phyloP scores from a whole-genome alignment of 2,888 invertebrate species.

The Sturmia bella region DNA sequence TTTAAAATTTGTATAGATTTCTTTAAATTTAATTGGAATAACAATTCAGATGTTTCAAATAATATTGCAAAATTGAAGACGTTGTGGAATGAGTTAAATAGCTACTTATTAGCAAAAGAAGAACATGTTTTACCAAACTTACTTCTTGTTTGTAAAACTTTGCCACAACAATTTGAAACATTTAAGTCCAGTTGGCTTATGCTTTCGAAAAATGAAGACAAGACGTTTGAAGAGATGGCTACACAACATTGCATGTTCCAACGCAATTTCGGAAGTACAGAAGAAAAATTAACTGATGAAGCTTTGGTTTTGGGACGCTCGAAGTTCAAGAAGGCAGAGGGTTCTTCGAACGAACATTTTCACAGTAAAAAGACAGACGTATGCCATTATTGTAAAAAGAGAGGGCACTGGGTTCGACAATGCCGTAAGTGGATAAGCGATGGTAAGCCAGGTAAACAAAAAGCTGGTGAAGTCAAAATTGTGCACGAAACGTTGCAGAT shows the following conservation, averaged over 20 bases:
- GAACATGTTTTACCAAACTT: too few relatives aligned
- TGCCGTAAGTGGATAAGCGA: background rate
- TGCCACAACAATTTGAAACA: too few relatives aligned
- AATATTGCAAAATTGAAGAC: too few relatives aligned
- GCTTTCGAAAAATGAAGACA: background rate
- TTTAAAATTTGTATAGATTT: constrained; percentile 32
- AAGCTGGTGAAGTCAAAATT: background rate
- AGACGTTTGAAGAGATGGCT: constrained; percentile 16
- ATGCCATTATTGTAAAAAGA: constrained; percentile 1
- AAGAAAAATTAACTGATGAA: background rate
- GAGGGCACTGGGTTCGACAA: background rate
- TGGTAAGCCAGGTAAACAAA: background rate
- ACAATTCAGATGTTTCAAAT: background rate
- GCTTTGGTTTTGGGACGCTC: too few relatives aligned
- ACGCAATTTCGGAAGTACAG: constrained; percentile 1
- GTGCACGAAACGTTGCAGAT: too few relatives aligned
- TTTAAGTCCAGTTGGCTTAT: too few relatives aligned
- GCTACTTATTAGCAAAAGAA: too few relatives aligned
- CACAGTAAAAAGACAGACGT: background rate
- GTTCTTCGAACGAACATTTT: background rate
- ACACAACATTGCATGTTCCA: constrained; percentile 15
- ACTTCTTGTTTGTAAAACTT: too few relatives aligned
- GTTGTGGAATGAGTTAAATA: too few relatives aligned
- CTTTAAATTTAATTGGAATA: constrained; percentile 22
- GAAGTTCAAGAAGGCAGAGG: background rate